These are phyloP conservation scores for Halichoeres trimaculatus DNA, from an alignment of 2,113 vertebrate species.

Conservation along the genomic window DNA sequence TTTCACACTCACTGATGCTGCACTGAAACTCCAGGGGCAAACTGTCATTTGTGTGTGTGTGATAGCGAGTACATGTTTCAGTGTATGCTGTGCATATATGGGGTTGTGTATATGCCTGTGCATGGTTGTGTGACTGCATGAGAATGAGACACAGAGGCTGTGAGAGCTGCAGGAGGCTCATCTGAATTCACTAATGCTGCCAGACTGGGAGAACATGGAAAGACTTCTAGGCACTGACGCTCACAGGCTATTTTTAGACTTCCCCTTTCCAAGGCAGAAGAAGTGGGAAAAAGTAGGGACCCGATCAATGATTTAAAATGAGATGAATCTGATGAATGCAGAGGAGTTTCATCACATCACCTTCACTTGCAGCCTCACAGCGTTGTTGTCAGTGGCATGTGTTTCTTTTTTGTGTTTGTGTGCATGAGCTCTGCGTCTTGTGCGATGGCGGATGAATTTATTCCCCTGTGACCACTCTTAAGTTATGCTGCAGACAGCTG, in stretches of 20 bases:
- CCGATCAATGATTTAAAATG: slow-evolving; percentile 78
- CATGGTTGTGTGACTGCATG: slow-evolving; percentile 28
- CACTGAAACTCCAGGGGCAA: slow-evolving; percentile 41
- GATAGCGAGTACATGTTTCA: slow-evolving; percentile 45
- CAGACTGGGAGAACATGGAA: slow-evolving; percentile 71
- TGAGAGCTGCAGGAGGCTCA: slow-evolving; percentile 67
- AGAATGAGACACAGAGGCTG: slow-evolving; percentile 48
- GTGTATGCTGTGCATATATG: slow-evolving; percentile 2
- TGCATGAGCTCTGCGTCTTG: slow-evolving; percentile 22
- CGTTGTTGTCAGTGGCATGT: slow-evolving; percentile 36
- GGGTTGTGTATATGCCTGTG: slow-evolving; percentile 1
- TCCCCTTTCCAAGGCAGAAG: slow-evolving; percentile 46
- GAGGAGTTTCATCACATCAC: slow-evolving; percentile 57
- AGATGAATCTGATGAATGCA: slow-evolving; percentile 70
- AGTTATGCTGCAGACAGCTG: slow-evolving; percentile 35
- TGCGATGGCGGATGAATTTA: slow-evolving; percentile 28
- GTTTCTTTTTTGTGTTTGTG: slow-evolving; percentile 5
- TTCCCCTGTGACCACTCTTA: slow-evolving; percentile 44
- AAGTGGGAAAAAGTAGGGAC: slow-evolving; percentile 59
- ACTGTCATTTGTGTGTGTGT: slow-evolving; percentile 11
- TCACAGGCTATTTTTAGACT: slow-evolving; percentile 74
- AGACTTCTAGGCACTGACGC: slow-evolving; percentile 72
- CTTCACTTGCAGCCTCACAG: slow-evolving; percentile 37
- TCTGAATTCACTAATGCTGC: slow-evolving; percentile 75
- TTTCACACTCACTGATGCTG: slow-evolving; percentile 31